Evolutionary conservation across 2,888 invertebrate species (phyloP).

Genomic region (Caradrina kadenii): DNA sequence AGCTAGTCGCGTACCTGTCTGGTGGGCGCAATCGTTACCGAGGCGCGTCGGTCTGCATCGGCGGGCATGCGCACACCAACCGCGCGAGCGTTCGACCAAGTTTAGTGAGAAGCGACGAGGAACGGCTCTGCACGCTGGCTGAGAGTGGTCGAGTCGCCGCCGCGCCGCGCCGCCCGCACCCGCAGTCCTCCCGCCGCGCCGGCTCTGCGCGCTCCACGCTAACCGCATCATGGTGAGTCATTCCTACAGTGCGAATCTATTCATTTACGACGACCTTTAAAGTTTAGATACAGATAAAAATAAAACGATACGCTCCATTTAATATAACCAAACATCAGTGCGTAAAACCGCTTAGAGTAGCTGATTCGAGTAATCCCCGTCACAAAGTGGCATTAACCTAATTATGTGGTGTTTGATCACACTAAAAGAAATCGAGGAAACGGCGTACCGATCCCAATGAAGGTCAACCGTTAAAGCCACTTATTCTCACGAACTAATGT

Average conservation of each 20-base stretch:
- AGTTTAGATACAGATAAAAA: constrained; percentile 70
- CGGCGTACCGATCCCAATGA: constrained; percentile 68
- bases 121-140: constrained; percentile 78
- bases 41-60: constrained; percentile 87
- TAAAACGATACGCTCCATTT: constrained; percentile 70
- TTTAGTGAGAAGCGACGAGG: constrained; percentile 82
- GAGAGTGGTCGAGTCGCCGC: constrained; percentile 77
- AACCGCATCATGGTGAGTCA: constrained; percentile 90
- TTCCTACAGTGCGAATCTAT: constrained; percentile 85
- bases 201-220: constrained; percentile 86
- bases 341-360: constrained; percentile 37
- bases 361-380: constrained; percentile 38
- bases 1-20: constrained; percentile 87
- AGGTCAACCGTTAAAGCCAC: constrained; percentile 67
- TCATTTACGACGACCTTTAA: constrained; percentile 82
- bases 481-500: constrained; percentile 62
- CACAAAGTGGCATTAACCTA: constrained; percentile 68
- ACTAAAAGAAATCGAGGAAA: constrained; percentile 71
- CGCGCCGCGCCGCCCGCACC: constrained; percentile 83
- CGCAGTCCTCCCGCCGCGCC: constrained; percentile 88
- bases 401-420: constrained; percentile 73
- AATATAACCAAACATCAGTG: constrained; percentile 56
- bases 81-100: constrained; percentile 76
- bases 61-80: constrained; percentile 85
- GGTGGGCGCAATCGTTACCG: constrained; percentile 87